Evolutionary conservation across 2,888 invertebrate genomes (phyloP).

Genomic region (Willowsia nigromaculata): DNA sequence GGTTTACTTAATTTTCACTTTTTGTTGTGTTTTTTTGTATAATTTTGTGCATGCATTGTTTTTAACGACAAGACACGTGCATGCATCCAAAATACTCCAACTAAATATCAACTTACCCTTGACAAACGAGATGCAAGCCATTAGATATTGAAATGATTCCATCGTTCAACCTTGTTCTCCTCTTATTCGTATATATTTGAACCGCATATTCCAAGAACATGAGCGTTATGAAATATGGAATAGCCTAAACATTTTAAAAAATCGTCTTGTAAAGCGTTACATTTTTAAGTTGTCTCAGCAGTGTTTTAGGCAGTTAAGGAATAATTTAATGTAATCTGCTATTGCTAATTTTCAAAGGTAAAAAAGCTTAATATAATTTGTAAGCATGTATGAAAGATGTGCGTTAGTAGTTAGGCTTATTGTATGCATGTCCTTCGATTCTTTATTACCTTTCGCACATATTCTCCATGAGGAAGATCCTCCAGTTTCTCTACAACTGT

Average conservation of each 20-base stretch:
- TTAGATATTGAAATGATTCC: constrained; percentile 89
- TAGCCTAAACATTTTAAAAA: constrained; percentile 84
- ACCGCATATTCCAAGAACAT: constrained; percentile 87
- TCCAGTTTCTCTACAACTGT: constrained; percentile 84
- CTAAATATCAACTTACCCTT: constrained; percentile 84
- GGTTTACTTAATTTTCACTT: neutral
- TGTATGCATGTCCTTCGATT: neutral
- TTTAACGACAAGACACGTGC: neutral
- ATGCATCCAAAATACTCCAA: neutral
- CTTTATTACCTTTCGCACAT: constrained; percentile 86
- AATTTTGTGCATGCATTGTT: neutral
- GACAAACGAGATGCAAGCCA: constrained; percentile 87
- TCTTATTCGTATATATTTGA: constrained; percentile 85
- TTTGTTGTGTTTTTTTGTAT: neutral
- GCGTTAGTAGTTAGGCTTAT: no score
- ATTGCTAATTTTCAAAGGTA: no score
- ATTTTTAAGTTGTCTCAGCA: no score
- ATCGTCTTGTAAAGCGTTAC: neutral
- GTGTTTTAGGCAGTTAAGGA: neutral
- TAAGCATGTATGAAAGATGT: no score
- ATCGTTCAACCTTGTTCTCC: constrained; percentile 87
- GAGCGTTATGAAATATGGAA: constrained; percentile 86
- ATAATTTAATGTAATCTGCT: no score
- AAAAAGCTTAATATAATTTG: no score
- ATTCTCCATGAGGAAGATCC: constrained; percentile 85